Base-by-base conservation (phyloP, 2,797 vertebrate species). In the Cuniculus paca region DNA sequence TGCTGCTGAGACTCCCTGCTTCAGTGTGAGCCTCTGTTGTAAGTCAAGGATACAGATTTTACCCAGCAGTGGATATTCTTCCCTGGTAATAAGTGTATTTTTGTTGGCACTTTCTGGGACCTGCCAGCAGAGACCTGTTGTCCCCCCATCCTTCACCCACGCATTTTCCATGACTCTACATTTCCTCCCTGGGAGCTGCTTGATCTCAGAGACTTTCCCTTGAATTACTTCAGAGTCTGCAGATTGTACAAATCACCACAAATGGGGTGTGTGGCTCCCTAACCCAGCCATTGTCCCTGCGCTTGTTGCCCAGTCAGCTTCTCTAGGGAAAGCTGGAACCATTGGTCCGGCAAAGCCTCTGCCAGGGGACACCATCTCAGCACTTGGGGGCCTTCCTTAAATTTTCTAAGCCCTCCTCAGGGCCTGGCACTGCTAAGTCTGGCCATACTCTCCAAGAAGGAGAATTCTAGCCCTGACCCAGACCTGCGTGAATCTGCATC, bases 61-160 rank as follows among this genome's bases (percentile, higher is more conserved):
- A 31, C 84, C 36, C 1, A 0, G 78, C 26, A 1, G 54, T 24
- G 52, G 36, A 45, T 26, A 39, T 45, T 39, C 45, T 20, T 91
- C 26, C 36, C 45, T 26, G 74, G 54, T 63, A 26, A 0, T 26
- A 79, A 58, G 26, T 58, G 5, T 17, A 16, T 65, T 88, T 63
- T 78, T 89, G 68, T 39, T 68, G 70, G 70, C 8, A 22, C 19
- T 88, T 88, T 56, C 72, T 17, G 20, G 77, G 75, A 60, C 24
- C 9, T 54, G n/a, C 60, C 1, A 2, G 42, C 52, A 1, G 8
- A 39, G 83, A 34, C 52, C 36, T 26, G 6, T 56, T 54, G 17
- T 5, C 74, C 16, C 54, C 6, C 1, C 10, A 2, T 14, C n/a
- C 6, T 11, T 11, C 7, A 11, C 0, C 10, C 26, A 4, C 28